Base-by-base conservation (phyloP, 1,140 invertebrate species). In the Eulimnadia texana region DNA sequence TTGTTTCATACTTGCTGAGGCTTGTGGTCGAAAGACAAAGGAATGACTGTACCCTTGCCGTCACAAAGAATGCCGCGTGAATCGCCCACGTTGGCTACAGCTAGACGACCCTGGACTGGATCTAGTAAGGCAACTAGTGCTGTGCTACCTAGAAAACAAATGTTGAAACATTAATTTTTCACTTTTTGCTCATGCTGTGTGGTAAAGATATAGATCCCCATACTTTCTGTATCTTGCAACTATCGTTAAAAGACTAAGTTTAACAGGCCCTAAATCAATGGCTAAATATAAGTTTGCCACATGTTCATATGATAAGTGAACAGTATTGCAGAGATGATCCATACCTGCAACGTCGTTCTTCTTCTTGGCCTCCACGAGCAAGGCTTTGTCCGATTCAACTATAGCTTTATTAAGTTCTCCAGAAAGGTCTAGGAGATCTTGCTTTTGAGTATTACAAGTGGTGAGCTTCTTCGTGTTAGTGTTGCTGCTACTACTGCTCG, bases 71-170 rank as follows among this genome's bases (percentile, higher is more conserved):
- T 91, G 42, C 90, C 93, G 66, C 93, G 77, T 0, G 93, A 96
- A 72, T 98, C 93, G 9, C 93, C 93, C 25, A 97, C 91, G 81
- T 97, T 97, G 6, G 92, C 93, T 24, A 97, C 91, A 64, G 90
- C 85, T 52, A 98, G 72, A 66, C 82, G 80, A 1, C 58, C 50
- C 25, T 68, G 66, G 66, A 83, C 83, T 27, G 83, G 83, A 72
- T 92, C 85, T 63, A 93, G 73, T 20, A 95, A 72, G 29, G 90
- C 92, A 64, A 97, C 84, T 16, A 98, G 74, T 1, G 90, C 90
- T 57, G 93, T 98, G 20, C 90, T 93, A n/a, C 93, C 84, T 84
- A 67, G 3, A 68, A 67, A 53, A 51, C n/a, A n/a, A n/a, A n/a
- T n/a, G n/a, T n/a, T n/a, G n/a, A n/a, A n/a, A n/a, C n/a, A n/a